Evolutionary conservation across 2,113 vertebrate genomes (phyloP).

Genomic region (Spea bombifrons): DNA sequence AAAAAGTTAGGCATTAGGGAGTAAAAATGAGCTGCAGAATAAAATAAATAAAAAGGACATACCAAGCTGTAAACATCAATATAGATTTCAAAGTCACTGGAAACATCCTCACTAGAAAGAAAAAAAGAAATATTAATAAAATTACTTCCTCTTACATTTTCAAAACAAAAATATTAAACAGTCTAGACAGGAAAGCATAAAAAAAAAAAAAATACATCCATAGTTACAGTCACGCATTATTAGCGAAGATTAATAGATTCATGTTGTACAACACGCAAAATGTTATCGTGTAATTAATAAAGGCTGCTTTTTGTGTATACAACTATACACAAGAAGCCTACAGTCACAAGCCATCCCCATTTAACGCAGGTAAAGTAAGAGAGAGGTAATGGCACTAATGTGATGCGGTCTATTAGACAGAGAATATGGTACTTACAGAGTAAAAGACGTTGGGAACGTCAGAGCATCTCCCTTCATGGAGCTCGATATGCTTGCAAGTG

Average conservation of each 20-base stretch:
- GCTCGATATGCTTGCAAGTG: conserved; percentile 75
- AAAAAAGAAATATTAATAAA: neutral
- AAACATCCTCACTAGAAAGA: conserved; percentile 74
- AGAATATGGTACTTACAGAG: conserved; percentile 70
- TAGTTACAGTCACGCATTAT: too few species aligned
- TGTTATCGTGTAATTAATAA: too few species aligned
- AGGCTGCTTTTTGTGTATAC: too few species aligned
- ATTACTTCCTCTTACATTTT: neutral
- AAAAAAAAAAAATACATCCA: neutral
- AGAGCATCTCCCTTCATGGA: conserved; percentile 88
- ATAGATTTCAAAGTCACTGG: conserved; percentile 85
- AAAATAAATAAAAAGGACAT: conserved; percentile 58
- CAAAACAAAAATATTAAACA: neutral
- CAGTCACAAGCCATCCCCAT: too few species aligned
- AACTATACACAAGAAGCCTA: too few species aligned
- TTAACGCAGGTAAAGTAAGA: too few species aligned
- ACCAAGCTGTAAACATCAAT: conserved; percentile 90
- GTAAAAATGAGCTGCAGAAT: neutral
- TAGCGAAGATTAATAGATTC: too few species aligned
- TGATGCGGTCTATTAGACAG: too few species aligned
- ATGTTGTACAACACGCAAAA: too few species aligned
- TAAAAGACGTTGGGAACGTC: conserved; percentile 82
- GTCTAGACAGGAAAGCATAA: neutral
- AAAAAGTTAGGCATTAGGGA: neutral
- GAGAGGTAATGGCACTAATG: too few species aligned